phyloP scores from a whole-genome alignment of 1,140 invertebrate species.

The Cataglyphis hispanica region DNA sequence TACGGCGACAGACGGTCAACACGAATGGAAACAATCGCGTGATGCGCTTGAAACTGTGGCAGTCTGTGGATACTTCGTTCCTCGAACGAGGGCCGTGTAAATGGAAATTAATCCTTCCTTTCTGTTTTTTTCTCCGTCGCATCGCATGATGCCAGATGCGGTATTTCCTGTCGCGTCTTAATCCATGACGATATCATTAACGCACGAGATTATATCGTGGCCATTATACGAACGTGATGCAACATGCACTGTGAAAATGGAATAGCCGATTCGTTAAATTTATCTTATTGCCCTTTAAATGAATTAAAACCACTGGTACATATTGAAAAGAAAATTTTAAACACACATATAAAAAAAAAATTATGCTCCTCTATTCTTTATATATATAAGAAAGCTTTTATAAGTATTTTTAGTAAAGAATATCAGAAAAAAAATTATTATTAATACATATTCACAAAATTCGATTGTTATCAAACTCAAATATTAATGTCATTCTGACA shows the following conservation, averaged over 20 bases:
- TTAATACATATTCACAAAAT: background rate
- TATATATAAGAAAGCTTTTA: background rate
- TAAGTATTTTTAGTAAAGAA: background rate
- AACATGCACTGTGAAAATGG: constrained; percentile 6
- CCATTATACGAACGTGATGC: background rate
- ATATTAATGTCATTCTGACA: background rate
- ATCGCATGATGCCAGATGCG: constrained; percentile 52
- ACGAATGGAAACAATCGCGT: constrained; percentile 57
- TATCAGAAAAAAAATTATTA: too few relatives aligned
- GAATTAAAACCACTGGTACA: background rate
- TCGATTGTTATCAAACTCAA: background rate
- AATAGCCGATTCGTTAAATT: constrained; percentile 1
- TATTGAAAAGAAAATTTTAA: background rate
- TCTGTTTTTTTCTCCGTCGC: background rate
- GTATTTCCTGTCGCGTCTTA: constrained; percentile 51
- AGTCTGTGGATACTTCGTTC: constrained; percentile 43
- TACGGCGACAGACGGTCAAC: background rate
- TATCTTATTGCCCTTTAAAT: background rate
- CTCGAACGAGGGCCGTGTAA: constrained; percentile 44
- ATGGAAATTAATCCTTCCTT: constrained; percentile 50
- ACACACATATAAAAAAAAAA: background rate
- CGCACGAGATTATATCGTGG: background rate
- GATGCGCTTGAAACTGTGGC: constrained; percentile 53
- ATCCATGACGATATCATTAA: constrained; percentile 31
- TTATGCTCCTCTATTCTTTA: background rate